A percentile compares a stretch with the other conserved stretches of the same genome.
Conservation (phyloP, 2,113 vertebrate species). For the Muntiacus reevesi region DNA sequence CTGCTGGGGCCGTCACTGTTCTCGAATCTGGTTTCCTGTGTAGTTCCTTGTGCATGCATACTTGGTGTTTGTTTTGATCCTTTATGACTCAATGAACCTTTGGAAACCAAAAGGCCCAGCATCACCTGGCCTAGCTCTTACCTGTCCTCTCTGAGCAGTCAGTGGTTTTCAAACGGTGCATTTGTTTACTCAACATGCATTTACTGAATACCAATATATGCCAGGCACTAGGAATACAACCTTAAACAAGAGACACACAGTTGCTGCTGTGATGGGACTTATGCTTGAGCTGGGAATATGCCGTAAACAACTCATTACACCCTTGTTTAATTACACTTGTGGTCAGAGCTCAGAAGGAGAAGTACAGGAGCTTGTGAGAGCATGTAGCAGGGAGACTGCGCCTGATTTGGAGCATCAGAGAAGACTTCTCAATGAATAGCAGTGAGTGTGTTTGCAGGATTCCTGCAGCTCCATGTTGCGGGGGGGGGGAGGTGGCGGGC, state of each 20-base stretch:
- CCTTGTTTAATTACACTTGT: not conserved
- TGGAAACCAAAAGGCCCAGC: not conserved
- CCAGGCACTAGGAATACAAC: not conserved
- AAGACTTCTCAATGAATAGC: not conserved
- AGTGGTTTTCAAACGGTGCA: not conserved
- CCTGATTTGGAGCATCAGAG: not conserved
- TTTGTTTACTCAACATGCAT: not conserved
- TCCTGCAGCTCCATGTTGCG: not conserved
- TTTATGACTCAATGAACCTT: not conserved
- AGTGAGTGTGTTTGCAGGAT: not conserved
- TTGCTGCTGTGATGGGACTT: not conserved
- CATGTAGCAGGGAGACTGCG: not conserved
- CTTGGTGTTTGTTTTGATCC: not conserved
- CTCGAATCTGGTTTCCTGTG: not conserved
- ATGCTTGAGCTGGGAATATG: not conserved
- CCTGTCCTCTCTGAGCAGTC: not conserved
- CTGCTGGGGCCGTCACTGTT: too few species aligned
- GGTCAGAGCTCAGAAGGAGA: not conserved
- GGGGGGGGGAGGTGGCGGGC: too few species aligned
- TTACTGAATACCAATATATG: not conserved
- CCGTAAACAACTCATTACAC: not conserved
- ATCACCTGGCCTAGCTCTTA: not conserved
- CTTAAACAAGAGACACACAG: not conserved
- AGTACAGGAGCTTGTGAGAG: not conserved
- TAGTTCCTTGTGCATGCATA: not conserved